A percentile compares a stretch with the other conserved stretches of the same genome.
phyloP scores from a whole-genome alignment of 2,888 invertebrate species.

The Deilephila porcellus region DNA sequence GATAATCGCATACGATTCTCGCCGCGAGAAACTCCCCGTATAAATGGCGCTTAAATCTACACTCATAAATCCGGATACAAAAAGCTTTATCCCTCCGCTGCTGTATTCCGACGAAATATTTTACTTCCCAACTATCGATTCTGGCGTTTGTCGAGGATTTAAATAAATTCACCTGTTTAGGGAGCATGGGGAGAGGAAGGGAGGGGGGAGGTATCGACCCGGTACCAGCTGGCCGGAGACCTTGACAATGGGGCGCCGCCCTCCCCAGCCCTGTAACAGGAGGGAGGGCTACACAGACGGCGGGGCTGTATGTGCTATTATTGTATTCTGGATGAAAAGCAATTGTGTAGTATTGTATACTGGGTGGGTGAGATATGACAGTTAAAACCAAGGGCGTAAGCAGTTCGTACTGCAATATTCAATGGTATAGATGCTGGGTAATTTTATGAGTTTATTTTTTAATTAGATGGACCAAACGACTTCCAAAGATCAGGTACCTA shows the following conservation, averaged over 20 bases:
- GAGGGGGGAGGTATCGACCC: constrained; percentile 36
- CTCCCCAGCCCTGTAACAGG: constrained; percentile 2
- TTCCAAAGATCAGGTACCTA: too few relatives aligned
- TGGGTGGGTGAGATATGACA: not conserved
- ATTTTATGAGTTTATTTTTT: too few relatives aligned
- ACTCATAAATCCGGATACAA: too few relatives aligned
- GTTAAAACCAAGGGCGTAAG: too few relatives aligned
- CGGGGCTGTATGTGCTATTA: not conserved
- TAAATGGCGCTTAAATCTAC: too few relatives aligned
- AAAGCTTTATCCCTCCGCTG: not conserved
- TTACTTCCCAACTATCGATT: not conserved
- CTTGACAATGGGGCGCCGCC: constrained; percentile 37
- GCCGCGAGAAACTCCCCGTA: too few relatives aligned
- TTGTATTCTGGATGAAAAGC: not conserved
- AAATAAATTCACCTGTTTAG: constrained; percentile 22
- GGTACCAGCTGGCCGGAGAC: constrained; percentile 41
- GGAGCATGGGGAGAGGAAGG: constrained; percentile 13
- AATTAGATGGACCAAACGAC: too few relatives aligned
- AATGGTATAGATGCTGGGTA: too few relatives aligned
- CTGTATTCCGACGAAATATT: not conserved
- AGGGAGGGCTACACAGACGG: not conserved
- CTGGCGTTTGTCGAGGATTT: not conserved
- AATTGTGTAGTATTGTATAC: not conserved
- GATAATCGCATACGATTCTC: too few relatives aligned
- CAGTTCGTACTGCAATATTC: too few relatives aligned